Conservation (phyloP, 2,797 vertebrate species). For the Aplochiton taeniatus region DNA sequence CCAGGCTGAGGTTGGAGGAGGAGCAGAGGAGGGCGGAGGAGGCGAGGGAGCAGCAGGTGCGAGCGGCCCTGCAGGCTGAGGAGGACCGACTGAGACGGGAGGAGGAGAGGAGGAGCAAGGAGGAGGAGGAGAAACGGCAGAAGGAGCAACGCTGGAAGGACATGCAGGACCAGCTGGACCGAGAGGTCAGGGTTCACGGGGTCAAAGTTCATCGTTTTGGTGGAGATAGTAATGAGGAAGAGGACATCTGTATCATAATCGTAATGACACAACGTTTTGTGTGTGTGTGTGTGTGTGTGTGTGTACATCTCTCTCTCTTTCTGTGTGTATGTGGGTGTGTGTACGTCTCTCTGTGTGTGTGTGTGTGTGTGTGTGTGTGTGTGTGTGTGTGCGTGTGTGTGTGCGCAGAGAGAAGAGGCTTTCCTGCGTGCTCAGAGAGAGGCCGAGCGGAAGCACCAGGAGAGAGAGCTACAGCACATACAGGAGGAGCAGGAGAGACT, state of each 20-base stretch:
- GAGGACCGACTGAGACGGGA: slow-evolving; percentile 81
- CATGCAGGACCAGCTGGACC: slow-evolving; percentile 88
- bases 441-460: slow-evolving; percentile 72
- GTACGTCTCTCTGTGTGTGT: too few species aligned
- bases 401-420: slow-evolving; percentile 76
- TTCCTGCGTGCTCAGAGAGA: slow-evolving; percentile 72
- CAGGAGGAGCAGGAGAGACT: slow-evolving; percentile 80
- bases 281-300: background rate
- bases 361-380: slow-evolving; percentile 2
- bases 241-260: too few species aligned
- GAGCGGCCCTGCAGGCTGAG: slow-evolving; percentile 77
- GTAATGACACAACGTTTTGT: background rate
- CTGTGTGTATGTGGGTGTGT: too few species aligned
- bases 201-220: background rate
- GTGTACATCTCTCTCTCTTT: too few species aligned
- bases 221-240: too few species aligned
- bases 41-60: slow-evolving; percentile 75
- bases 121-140: slow-evolving; percentile 78
- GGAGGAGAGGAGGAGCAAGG: slow-evolving; percentile 75
- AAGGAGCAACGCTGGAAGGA: slow-evolving; percentile 83
- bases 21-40: slow-evolving; percentile 84
- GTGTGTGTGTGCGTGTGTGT: slow-evolving; percentile 21
- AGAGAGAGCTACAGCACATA: slow-evolving; percentile 76
- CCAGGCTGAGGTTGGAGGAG: slow-evolving; percentile 86
- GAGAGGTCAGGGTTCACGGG: slow-evolving; percentile 75